Base-by-base conservation (phyloP, 2,113 vertebrate species). In the Tragelaphus scriptus region DNA sequence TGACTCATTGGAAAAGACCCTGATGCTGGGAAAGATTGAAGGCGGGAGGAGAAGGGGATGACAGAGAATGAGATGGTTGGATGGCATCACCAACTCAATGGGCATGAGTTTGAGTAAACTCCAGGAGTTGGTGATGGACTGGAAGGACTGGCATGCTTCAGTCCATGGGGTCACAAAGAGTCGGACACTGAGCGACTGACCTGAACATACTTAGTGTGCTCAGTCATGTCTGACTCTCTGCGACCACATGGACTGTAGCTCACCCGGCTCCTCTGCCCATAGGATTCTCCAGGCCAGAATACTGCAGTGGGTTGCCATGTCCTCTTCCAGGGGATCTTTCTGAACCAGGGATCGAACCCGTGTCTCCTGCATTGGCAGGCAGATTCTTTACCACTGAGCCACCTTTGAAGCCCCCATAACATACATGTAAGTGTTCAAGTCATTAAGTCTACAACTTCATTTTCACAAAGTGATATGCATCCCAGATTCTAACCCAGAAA, bases 161-260 rank as follows among this genome's bases (percentile, higher is more conserved):
- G 9, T 71, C n/a, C 65, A 21, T 68, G 17, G 65, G 17, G 65
- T 68, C 0, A 1, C 65, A 36, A 16, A 65, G 32, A 68, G 65
- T 21, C 1, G 0, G n/a, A 68, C n/a, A 21, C 65, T 68, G n/a
- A 68, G 32, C 0, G 9, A 68, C 32, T 68, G 65, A 36, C 11
- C n/a, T 36, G 65, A 68, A 11, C n/a, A 36, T 36, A 21, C 65
- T 68, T 21, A 36, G 32, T 68, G 65, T 68, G 32, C 4, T 68
- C 17, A 21, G 17, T 68, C 5, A 4, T 68, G 17, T 68, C 65
- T 68, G n/a, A 68, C 17, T 71, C 65, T 71, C 65, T 71, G n/a
- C 0, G 4, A 71, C 65, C 17, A 9, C 1, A 0, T 71, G 65
- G n/a, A 71, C 32, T 36, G 65, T 71, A 71, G 19, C 17, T 71